Conservation (phyloP, 2,888 invertebrate genomes). For the Timandra comae region DNA sequence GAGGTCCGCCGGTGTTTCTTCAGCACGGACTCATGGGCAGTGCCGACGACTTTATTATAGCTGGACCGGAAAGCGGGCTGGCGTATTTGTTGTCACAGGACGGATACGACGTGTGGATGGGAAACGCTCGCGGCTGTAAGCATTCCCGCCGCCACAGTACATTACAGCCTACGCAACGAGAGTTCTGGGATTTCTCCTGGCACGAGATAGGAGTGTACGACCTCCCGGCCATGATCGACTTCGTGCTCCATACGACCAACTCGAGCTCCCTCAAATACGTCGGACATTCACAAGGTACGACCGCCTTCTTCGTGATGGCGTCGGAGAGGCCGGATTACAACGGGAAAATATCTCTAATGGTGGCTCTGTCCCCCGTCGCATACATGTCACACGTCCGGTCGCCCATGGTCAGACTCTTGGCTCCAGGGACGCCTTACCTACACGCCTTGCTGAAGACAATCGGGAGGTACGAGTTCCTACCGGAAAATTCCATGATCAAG, state of each 20-base stretch:
- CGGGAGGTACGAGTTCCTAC: slow-evolving; percentile 80
- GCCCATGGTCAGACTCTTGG: slow-evolving; percentile 42
- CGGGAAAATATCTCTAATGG: slow-evolving; percentile 68
- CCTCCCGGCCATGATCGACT: slow-evolving; percentile 87
- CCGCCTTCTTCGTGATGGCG: slow-evolving; percentile 75
- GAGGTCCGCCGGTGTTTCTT: slow-evolving; percentile 43
- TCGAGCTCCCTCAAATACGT: slow-evolving; percentile 77
- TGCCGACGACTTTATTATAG: slow-evolving; percentile 49
- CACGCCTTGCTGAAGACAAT: slow-evolving; percentile 42
- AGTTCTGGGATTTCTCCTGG: slow-evolving; percentile 86
- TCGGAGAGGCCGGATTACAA: slow-evolving; percentile 74
- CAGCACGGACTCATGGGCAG: slow-evolving; percentile 56
- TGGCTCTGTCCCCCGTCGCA: slow-evolving; percentile 77
- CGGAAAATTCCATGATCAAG: slow-evolving; percentile 68
- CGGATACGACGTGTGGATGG: slow-evolving; percentile 87
- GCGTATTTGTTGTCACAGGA: slow-evolving; percentile 73
- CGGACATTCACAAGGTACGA: slow-evolving; percentile 84
- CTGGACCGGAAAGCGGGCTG: slow-evolving; percentile 42
- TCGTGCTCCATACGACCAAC: slow-evolving; percentile 73
- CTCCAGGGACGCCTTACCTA: slow-evolving; percentile 35
- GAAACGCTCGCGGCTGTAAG: slow-evolving; percentile 86
- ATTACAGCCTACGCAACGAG: too few species aligned
- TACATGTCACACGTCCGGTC: slow-evolving; percentile 58
- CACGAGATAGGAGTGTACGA: slow-evolving; percentile 88
- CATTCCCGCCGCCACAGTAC: slow-evolving; percentile 79